phyloP scores from a whole-genome alignment of 37 sponge, comb jelly and placozoan genomes.

The Corticium candelabrum region DNA sequence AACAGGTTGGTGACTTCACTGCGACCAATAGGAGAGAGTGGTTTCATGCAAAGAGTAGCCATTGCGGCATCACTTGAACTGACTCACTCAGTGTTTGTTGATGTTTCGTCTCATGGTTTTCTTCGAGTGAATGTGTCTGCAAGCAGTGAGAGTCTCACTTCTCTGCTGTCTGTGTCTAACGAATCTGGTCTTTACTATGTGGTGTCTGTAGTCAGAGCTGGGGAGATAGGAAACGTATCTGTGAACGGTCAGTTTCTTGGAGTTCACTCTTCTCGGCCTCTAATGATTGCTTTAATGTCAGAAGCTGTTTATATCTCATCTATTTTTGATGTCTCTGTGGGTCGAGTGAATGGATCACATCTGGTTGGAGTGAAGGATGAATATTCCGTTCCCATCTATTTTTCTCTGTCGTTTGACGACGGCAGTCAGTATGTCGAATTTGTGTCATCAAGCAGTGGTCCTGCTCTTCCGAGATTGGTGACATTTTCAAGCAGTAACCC shows the following conservation, averaged over 20 bases:
- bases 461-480: constrained; percentile 20
- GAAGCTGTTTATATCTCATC: background rate
- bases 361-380: background rate
- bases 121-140: background rate
- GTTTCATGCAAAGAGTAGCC: background rate
- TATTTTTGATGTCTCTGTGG: background rate
- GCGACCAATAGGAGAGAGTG: background rate
- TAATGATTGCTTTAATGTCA: background rate
- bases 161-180: background rate
- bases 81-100: background rate
- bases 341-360: background rate
- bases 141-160: background rate
- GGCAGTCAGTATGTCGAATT: background rate
- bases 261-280: background rate
- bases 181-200: too few relatives aligned
- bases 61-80: background rate
- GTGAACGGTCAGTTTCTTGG: background rate
- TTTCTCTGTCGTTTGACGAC: background rate
- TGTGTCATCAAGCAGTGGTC: background rate
- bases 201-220: too few relatives aligned
- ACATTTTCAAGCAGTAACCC: constrained; percentile 21
- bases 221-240: background rate
- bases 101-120: background rate
- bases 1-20: background rate
- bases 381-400: background rate